Conservation (phyloP, 2,888 invertebrate species). For the Tachystola acroxantha region DNA sequence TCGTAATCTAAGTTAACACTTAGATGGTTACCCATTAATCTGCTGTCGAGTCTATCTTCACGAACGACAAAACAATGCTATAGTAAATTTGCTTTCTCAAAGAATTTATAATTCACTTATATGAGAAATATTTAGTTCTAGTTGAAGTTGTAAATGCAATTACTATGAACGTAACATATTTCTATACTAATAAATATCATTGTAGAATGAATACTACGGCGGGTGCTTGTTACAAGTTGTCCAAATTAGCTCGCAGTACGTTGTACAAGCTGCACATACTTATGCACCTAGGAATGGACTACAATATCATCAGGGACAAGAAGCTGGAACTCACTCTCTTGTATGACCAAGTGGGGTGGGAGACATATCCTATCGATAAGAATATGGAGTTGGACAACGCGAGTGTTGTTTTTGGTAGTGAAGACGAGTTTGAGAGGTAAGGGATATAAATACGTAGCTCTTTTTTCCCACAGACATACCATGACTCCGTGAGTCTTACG, state of each 20-base stretch:
- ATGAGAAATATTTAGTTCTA: too few relatives aligned
- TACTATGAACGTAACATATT: too few relatives aligned
- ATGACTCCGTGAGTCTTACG: too few relatives aligned
- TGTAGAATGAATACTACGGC: slow-evolving; percentile 47
- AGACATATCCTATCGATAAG: slow-evolving; percentile 55
- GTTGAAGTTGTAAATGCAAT: too few relatives aligned
- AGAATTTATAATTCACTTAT: too few relatives aligned
- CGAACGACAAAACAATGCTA: too few relatives aligned
- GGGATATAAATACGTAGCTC: background rate
- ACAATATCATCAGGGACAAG: slow-evolving; percentile 51
- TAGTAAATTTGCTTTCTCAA: too few relatives aligned
- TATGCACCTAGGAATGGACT: slow-evolving; percentile 65
- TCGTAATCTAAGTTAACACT: too few relatives aligned
- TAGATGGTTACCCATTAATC: too few relatives aligned
- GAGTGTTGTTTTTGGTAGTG: slow-evolving; percentile 50
- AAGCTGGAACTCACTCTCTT: slow-evolving; percentile 52
- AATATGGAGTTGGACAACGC: slow-evolving; percentile 49
- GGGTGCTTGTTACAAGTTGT: slow-evolving; percentile 55
- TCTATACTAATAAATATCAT: too few relatives aligned
- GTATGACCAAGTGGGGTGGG: slow-evolving; percentile 44
- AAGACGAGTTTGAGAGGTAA: slow-evolving; percentile 52
- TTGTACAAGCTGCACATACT: slow-evolving; percentile 54
- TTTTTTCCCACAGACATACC: slow-evolving; percentile 15
- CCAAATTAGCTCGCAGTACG: slow-evolving; percentile 37
- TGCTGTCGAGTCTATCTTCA: too few relatives aligned